These are phyloP conservation scores for Graphium colonna DNA, from an alignment of 2,888 invertebrate genomes.

Conservation along the genomic window DNA sequence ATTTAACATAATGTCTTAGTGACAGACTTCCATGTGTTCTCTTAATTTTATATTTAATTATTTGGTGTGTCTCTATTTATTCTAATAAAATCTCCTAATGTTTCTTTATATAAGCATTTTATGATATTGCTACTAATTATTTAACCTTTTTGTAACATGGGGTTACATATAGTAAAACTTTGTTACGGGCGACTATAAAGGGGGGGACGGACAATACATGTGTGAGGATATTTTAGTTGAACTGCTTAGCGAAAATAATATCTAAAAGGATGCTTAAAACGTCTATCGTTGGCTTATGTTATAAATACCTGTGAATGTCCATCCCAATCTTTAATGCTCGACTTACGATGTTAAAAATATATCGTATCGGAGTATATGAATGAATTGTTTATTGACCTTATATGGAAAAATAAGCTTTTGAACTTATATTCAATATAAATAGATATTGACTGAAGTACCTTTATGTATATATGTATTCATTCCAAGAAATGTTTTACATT, in stretches of 20 bases:
- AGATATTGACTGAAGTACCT: slow-evolving; percentile 41
- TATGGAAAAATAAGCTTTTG: neutral
- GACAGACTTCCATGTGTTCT: slow-evolving; percentile 6
- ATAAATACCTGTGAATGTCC: neutral
- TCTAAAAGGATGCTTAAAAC: no score
- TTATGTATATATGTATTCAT: slow-evolving; percentile 34
- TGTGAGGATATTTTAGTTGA: no score
- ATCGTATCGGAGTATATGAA: neutral
- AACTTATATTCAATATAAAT: slow-evolving; percentile 28
- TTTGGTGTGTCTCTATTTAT: slow-evolving; percentile 7
- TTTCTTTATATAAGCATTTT: neutral
- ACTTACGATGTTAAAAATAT: neutral
- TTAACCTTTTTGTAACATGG: neutral
- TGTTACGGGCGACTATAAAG: no score
- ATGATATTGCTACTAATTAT: neutral
- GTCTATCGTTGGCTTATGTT: neutral
- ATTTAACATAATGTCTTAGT: neutral
- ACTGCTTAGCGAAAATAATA: no score
- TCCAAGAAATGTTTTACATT: slow-evolving; percentile 35
- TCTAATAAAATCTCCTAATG: neutral
- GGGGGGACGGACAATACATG: no score
- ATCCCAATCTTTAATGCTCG: neutral
- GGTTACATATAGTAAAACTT: neutral
- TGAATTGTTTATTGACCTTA: no score
- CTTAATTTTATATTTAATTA: slow-evolving; percentile 3